A percentile compares a stretch with the other conserved stretches of the same genome.
Conservation (phyloP, 1,140 invertebrate species). For the Macrobrachium rosenbergii region DNA sequence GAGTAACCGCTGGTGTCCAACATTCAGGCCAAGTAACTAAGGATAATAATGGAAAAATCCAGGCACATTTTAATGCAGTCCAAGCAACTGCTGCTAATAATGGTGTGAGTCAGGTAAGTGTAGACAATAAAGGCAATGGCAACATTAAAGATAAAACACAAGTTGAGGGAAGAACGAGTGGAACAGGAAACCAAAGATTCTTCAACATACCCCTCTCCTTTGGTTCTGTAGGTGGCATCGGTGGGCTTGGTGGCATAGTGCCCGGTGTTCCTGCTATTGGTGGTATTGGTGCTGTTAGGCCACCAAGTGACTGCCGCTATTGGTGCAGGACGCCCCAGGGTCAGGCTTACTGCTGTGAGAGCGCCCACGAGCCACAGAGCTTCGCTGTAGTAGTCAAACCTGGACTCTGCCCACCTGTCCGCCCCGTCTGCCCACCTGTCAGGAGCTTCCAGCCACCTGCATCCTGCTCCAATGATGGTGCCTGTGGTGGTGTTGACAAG, state of each 20-base stretch:
- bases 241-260: background rate
- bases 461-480: constrained; percentile 33
- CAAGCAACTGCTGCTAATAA: too few species aligned
- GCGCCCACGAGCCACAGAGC: background rate
- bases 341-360: constrained; percentile 4
- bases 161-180: too few species aligned
- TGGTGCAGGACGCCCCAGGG: background rate
- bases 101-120: too few species aligned
- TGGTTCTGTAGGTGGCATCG: too few species aligned
- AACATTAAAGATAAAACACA: too few species aligned
- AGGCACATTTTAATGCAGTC: too few species aligned
- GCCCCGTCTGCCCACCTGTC: constrained; percentile 25
- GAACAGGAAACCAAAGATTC: too few species aligned
- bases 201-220: too few species aligned
- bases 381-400: constrained; percentile 21
- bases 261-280: background rate
- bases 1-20: too few species aligned
- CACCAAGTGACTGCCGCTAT: background rate
- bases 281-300: background rate
- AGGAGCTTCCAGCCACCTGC: constrained; percentile 28
- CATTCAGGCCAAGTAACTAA: too few species aligned
- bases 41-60: too few species aligned
- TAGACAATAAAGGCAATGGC: too few species aligned
- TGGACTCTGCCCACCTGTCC: constrained; percentile 25
- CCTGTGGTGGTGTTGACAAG: constrained; percentile 35